Percentiles rank a stretch among this genome's conserved stretches.
These are phyloP conservation scores for Lysandra coridon DNA, from an alignment of 2,888 invertebrate species.

Conservation along the genomic window DNA sequence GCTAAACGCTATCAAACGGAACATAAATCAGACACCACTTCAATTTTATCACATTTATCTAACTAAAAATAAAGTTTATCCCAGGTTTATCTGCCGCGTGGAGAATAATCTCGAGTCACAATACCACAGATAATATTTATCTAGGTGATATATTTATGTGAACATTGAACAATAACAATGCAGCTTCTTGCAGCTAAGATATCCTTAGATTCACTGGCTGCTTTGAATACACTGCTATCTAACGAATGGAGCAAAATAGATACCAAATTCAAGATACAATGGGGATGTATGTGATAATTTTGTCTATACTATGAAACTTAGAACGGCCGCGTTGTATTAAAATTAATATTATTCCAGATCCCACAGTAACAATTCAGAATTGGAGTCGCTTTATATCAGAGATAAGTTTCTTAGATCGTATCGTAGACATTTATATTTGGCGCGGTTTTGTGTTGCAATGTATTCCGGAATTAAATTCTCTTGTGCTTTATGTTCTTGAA, in stretches of 20 bases:
- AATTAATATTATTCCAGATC: conserved; percentile 56
- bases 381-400: conserved; percentile 41
- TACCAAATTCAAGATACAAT: conserved; percentile 52
- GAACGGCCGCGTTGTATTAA: conserved; percentile 58
- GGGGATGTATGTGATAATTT: conserved; percentile 55
- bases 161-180: conserved; percentile 20
- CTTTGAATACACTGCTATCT: conserved; percentile 61
- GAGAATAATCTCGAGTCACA: conserved; percentile 26
- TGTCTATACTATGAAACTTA: conserved; percentile 58
- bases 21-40: not conserved
- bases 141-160: conserved; percentile 25
- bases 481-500: conserved; percentile 5
- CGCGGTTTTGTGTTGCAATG: conserved; percentile 21
- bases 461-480: conserved; percentile 16
- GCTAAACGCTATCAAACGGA: not conserved
- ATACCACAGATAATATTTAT: conserved; percentile 28
- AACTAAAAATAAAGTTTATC: not conserved
- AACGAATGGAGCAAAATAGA: conserved; percentile 55
- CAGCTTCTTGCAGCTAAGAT: conserved; percentile 25
- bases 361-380: conserved; percentile 55
- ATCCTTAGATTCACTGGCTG: conserved; percentile 43
- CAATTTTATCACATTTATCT: conserved; percentile 28
- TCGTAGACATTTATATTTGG: conserved; percentile 31
- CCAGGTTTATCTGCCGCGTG: not conserved
- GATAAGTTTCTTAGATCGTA: conserved; percentile 35